Evolutionary conservation across 1,140 invertebrate genomes (phyloP).

Genomic region (Diuraphis noxia): DNA sequence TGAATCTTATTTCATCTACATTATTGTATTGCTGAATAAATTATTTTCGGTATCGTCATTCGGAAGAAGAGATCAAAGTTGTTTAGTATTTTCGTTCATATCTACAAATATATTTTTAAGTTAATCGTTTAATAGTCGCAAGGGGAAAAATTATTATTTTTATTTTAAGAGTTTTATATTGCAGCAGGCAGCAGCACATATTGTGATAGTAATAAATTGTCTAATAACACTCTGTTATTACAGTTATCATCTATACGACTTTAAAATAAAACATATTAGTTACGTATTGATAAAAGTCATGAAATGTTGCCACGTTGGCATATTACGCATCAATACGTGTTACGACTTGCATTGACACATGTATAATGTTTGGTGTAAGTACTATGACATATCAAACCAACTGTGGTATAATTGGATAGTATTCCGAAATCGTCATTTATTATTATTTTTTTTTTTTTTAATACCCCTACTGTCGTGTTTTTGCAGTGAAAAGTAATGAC

Average conservation of each 20-base stretch:
- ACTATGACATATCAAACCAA: neutral
- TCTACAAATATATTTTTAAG: neutral
- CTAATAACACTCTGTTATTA: neutral
- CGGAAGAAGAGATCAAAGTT: neutral
- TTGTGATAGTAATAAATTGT: too few relatives aligned
- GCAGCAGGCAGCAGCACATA: neutral
- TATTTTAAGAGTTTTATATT: neutral
- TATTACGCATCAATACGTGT: neutral
- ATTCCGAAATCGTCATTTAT: neutral
- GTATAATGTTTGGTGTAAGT: neutral
- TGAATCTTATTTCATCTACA: neutral
- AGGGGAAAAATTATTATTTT: neutral
- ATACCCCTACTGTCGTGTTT: neutral
- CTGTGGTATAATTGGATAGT: neutral
- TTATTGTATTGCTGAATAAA: slow-evolving; percentile 13
- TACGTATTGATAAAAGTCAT: neutral
- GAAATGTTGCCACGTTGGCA: neutral
- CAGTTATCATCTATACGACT: neutral
- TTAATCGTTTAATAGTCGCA: neutral
- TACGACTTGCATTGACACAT: neutral
- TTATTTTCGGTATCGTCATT: neutral
- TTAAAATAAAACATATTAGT: neutral
- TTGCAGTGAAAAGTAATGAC: neutral
- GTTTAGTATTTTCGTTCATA: neutral
- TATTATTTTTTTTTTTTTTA: neutral